phyloP scores from a whole-genome alignment of 2,888 invertebrate species.

The Chrysolina oricalcia region DNA sequence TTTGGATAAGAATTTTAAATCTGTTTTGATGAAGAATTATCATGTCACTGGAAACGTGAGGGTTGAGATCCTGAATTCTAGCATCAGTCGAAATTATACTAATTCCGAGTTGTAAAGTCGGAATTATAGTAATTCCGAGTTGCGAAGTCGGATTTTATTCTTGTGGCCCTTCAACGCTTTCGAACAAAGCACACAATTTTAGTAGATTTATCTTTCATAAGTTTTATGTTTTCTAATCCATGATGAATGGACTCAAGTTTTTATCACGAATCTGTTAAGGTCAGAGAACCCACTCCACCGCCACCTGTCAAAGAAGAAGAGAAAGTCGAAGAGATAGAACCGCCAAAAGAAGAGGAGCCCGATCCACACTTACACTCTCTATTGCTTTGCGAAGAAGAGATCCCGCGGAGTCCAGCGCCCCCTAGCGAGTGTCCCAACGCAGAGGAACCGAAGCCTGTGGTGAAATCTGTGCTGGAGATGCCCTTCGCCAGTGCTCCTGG shows the following conservation, averaged over 20 bases:
- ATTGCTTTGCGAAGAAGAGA: slow-evolving; percentile 90
- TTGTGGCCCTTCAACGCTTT: too few species aligned
- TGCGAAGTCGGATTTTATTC: too few species aligned
- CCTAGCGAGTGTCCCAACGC: slow-evolving; percentile 69
- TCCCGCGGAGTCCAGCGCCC: slow-evolving; percentile 91
- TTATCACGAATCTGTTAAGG: slow-evolving; percentile 8
- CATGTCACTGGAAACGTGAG: too few species aligned
- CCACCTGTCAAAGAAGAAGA: slow-evolving; percentile 48
- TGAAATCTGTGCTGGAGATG: slow-evolving; percentile 76
- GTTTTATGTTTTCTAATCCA: background rate
- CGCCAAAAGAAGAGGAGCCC: slow-evolving; percentile 62
- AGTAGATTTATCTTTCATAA: too few species aligned
- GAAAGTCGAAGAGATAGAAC: slow-evolving; percentile 33
- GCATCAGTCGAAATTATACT: too few species aligned
- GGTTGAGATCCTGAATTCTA: too few species aligned
- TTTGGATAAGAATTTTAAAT: too few species aligned
- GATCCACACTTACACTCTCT: slow-evolving; percentile 82
- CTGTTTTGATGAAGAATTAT: too few species aligned
- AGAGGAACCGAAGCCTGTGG: slow-evolving; percentile 69
- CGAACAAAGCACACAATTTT: too few species aligned
- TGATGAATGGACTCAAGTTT: background rate
- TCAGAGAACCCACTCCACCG: slow-evolving; percentile 14
- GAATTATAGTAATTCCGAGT: too few species aligned
- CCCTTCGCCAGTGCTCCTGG: slow-evolving; percentile 81
- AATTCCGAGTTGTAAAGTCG: too few species aligned